Evolutionary conservation across 2,113 vertebrate species (phyloP).

Genomic region (Mellivora capensis): DNA sequence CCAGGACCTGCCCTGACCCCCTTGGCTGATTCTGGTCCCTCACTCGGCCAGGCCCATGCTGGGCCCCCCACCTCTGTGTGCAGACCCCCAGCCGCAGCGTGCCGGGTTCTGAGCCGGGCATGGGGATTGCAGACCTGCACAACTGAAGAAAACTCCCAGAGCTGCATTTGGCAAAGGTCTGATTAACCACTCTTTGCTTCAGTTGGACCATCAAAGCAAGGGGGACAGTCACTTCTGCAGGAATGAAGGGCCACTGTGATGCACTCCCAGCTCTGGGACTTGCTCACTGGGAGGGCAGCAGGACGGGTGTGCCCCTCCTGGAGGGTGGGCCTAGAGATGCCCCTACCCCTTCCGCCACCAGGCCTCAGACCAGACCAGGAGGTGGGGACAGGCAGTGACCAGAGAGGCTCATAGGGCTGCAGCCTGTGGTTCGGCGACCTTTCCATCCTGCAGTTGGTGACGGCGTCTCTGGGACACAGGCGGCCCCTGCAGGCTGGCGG

Average conservation of each 20-base stretch:
- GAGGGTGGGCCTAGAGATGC: background rate
- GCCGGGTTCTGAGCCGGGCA: conserved; percentile 67
- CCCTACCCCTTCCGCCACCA: background rate
- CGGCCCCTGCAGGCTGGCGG: too few relatives aligned
- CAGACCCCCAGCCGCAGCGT: conserved; percentile 64
- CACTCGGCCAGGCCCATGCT: rapidly evolving
- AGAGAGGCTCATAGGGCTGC: background rate
- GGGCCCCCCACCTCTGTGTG: conserved; percentile 57
- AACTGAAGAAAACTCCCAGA: conserved; percentile 53
- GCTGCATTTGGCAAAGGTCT: conserved; percentile 62
- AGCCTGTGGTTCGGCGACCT: background rate
- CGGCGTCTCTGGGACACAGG: rapidly evolving
- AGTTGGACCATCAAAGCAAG: conserved; percentile 64
- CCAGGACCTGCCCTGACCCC: rapidly evolving
- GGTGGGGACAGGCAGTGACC: background rate
- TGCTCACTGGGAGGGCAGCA: rapidly evolving
- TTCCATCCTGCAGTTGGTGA: background rate
- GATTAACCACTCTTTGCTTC: conserved; percentile 67
- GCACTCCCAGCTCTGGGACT: rapidly evolving
- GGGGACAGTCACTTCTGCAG: conserved; percentile 26
- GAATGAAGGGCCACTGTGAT: rapidly evolving
- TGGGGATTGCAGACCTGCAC: conserved; percentile 70
- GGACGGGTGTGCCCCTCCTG: rapidly evolving
- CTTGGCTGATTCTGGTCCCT: rapidly evolving
- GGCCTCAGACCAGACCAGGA: background rate